These are phyloP conservation scores for Acleris literana DNA, from an alignment of 2,888 invertebrate genomes.

Conservation along the genomic window DNA sequence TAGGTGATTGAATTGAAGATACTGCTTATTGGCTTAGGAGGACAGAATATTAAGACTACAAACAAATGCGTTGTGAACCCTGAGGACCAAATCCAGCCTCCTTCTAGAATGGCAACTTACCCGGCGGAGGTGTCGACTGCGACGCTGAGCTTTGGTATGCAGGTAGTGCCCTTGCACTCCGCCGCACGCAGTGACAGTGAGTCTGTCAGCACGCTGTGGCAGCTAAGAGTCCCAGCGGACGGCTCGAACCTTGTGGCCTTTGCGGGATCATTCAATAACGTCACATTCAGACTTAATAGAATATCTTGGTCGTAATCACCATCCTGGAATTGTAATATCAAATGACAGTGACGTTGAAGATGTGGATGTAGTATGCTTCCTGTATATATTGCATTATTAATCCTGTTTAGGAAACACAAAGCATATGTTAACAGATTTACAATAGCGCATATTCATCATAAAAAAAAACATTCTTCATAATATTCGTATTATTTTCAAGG, in stretches of 20 bases:
- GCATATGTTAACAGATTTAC: too few relatives aligned
- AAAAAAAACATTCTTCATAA: too few relatives aligned
- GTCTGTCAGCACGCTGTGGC: slow-evolving; percentile 42
- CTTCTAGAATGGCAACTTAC: background rate
- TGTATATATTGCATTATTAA: too few relatives aligned
- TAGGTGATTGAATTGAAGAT: too few relatives aligned
- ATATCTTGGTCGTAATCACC: slow-evolving; percentile 50
- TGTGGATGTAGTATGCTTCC: too few relatives aligned
- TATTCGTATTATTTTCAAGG: too few relatives aligned
- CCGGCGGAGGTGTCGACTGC: slow-evolving; percentile 18
- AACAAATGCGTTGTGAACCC: too few relatives aligned
- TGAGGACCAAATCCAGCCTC: too few relatives aligned
- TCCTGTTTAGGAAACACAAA: too few relatives aligned
- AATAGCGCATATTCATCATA: too few relatives aligned
- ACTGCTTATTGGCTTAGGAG: too few relatives aligned
- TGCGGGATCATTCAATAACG: slow-evolving; percentile 43
- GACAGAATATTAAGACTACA: too few relatives aligned
- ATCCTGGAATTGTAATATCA: slow-evolving; percentile 37
- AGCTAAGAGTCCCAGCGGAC: slow-evolving; percentile 48
- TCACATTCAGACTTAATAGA: slow-evolving; percentile 45
- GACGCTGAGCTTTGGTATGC: slow-evolving; percentile 43
- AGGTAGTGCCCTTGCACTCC: slow-evolving; percentile 45
- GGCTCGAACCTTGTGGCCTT: slow-evolving; percentile 33
- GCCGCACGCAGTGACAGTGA: slow-evolving; percentile 43
- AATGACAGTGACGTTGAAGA: background rate